phyloP scores from a whole-genome alignment of 2,888 invertebrate species.

The Phania funesta region DNA sequence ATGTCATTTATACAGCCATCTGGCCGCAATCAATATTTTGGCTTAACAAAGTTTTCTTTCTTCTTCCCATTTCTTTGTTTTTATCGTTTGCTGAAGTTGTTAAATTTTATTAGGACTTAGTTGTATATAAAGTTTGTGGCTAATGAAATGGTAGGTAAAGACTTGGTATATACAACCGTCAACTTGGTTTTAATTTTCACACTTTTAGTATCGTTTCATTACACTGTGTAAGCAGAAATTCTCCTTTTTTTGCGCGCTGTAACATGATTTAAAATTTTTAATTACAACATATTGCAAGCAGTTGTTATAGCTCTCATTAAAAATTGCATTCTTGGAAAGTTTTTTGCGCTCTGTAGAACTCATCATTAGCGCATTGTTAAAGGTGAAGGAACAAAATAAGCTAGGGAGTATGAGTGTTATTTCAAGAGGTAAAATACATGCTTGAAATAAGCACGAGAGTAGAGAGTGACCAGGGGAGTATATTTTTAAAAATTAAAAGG shows the following conservation, averaged over 20 bases:
- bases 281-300: slow-evolving; percentile 18
- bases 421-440: not conserved
- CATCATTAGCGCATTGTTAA: slow-evolving; percentile 30
- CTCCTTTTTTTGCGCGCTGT: not conserved
- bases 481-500: no score
- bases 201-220: not conserved
- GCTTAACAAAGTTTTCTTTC: no score
- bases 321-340: slow-evolving; percentile 35
- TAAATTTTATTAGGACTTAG: no score
- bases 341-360: not conserved
- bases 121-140: no score
- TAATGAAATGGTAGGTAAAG: no score
- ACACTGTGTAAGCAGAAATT: not conserved
- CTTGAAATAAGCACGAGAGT: not conserved
- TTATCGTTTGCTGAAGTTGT: no score
- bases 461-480: not conserved
- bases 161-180: not conserved
- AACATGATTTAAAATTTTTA: slow-evolving; percentile 24
- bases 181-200: not conserved
- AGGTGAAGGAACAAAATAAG: slow-evolving; percentile 11
- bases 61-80: no score
- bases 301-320: slow-evolving; percentile 48
- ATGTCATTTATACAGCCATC: no score
- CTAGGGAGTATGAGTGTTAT: not conserved
- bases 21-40: no score